These are phyloP conservation scores for Drosophila kanekoi DNA, from an alignment of 2,888 invertebrate genomes.

Conservation along the genomic window DNA sequence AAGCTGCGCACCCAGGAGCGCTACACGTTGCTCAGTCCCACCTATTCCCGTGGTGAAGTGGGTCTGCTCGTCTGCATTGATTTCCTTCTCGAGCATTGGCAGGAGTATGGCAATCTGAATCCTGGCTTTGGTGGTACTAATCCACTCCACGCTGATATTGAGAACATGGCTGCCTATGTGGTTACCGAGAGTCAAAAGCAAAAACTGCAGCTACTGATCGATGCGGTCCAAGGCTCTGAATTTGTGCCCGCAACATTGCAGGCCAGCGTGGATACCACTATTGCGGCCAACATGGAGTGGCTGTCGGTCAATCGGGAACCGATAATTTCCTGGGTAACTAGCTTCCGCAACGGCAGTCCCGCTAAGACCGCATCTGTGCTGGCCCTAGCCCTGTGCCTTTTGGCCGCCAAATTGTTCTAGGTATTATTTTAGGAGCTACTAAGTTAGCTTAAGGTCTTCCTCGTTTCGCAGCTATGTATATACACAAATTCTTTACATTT, in stretches of 20 bases:
- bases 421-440: conserved; percentile 19
- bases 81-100: conserved; percentile 85
- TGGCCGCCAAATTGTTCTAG: conserved; percentile 61
- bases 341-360: conserved; percentile 54
- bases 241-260: conserved; percentile 61
- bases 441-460: conserved; percentile 41
- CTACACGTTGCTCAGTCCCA: conserved; percentile 70
- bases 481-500: background rate
- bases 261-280: conserved; percentile 49
- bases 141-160: conserved; percentile 75
- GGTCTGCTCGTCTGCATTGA: conserved; percentile 86
- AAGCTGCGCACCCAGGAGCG: conserved; percentile 76
- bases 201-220: conserved; percentile 67
- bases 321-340: conserved; percentile 72
- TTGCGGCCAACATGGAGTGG: conserved; percentile 75
- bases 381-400: conserved; percentile 49
- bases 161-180: conserved; percentile 73
- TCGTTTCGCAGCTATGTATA: background rate
- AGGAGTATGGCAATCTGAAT: conserved; percentile 72
- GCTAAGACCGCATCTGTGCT: conserved; percentile 54
- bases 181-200: conserved; percentile 70
- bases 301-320: conserved; percentile 75
- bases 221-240: conserved; percentile 61
- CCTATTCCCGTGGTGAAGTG: conserved; percentile 75
- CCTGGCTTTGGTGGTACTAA: conserved; percentile 72